Base-by-base conservation (phyloP, 1,140 invertebrate genomes). In the Cyclina sinensis region DNA sequence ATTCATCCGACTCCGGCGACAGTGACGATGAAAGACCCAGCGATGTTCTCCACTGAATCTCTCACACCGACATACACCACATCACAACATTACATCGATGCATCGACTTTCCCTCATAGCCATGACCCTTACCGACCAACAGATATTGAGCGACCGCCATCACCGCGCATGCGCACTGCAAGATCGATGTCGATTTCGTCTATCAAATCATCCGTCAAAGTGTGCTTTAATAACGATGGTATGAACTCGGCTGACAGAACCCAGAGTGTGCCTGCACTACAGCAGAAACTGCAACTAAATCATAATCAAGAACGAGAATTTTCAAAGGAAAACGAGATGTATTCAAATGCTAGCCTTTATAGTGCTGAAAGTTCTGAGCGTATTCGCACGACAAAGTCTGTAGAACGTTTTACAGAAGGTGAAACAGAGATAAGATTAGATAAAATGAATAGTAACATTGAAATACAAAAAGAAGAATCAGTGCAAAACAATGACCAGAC, bases 51-150 rank as follows among this genome's bases (percentile, higher is more conserved):
- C 43, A 78, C 24, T 78, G 74, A 78, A 35, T 54, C 74, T 16
- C 74, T 78, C 14, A 78, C 74, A 32, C 74, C 74, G 24, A 78
- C 74, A 35, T 54, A 78, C 30, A 78, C 82, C 14, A 54, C 59
- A 27, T 73, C 82, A 48, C 65, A 73, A 32, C 82, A 84, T 84
- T n/a, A 37, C 35, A 65, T 70, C 24, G 59, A 84, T 35, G 39
- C 39, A 82, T 46, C 81, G 14, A 48, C 82, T 21, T 84, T 73
- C 32, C 68, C 82, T 14, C 32, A 70, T 18, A 84, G 68, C 46
- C 82, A 84, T 74, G 82, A 84, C 32, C 82, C 82, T 51, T 84
- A 70, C 48, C n/a, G 82, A 84, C 82, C 82, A 54, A 12, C 62
- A n/a, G 65, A 84, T 27, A 73, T 74, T 51, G 82, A 84, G 2